phyloP scores from a whole-genome alignment of 2,113 vertebrate genomes.

The Nyctereutes procyonoides region DNA sequence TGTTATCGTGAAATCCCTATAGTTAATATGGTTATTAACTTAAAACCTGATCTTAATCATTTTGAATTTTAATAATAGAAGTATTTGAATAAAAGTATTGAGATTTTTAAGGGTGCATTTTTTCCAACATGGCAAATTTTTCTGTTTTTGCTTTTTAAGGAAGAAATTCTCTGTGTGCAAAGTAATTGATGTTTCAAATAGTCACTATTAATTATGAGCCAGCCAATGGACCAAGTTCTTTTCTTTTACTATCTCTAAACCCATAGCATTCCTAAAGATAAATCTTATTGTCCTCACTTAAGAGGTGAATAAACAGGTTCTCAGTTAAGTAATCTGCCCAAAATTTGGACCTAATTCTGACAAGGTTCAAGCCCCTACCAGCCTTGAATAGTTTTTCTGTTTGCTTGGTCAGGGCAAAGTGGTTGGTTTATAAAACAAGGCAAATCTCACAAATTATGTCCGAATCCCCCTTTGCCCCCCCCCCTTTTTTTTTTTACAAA shows the following conservation, averaged over 20 bases:
- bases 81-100: neutral
- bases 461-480: no score
- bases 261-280: neutral
- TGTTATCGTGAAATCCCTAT: neutral
- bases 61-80: neutral
- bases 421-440: neutral
- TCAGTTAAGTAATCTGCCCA: neutral
- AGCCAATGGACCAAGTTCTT: neutral
- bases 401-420: neutral
- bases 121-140: neutral
- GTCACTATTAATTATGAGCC: neutral
- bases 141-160: neutral
- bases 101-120: neutral
- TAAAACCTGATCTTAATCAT: conserved; percentile 27
- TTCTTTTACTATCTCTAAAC: neutral
- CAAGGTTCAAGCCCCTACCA: neutral
- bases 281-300: neutral
- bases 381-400: neutral
- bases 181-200: neutral
- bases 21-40: conserved; percentile 11
- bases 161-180: neutral
- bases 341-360: neutral
- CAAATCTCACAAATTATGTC: neutral
- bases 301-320: neutral
- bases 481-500: neutral